Base-by-base conservation (phyloP, 1,140 invertebrate genomes). In the Pollicipes pollicipes region DNA sequence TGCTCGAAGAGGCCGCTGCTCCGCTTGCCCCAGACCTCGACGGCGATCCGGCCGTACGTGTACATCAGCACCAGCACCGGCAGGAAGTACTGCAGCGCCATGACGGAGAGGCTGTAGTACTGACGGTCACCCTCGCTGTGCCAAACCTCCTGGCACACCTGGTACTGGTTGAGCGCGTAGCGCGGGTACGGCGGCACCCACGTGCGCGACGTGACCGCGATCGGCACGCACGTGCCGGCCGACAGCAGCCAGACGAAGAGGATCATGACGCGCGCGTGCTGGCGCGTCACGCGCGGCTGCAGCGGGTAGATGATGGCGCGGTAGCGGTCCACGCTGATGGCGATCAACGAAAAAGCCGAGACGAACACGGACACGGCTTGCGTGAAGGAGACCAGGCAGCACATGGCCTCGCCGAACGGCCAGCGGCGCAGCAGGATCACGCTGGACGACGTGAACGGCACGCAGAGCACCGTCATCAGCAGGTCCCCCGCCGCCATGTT, bases 251-350 rank as follows among this genome's bases (percentile, higher is more conserved):
- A 83, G 63, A 81, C 79, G 27, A 77, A 80, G 0, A 82, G 80
- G 31, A 95, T 91, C 66, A 90, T 85, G 63, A 86, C 79, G 73
- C 87, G 86, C 0, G 86, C 86, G 76, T 84, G 85, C 73, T 82
- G 83, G 76, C 88, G 88, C 8, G 88, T 87, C 76, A 94, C 85
- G 35, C 90, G 83, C 2, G 90, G 90, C 74, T 85, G 82, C 31
- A 95, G 79, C 0, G 93, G 93, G 81, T 90, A 89, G 82, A 94
- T 88, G 70, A 95, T 67, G n/a, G n/a, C n/a, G n/a, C n/a, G n/a
- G n/a, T n/a, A n/a, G n/a, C n/a, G n/a, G n/a, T n/a, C n/a, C n/a
- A 90, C 84, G 70, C 89, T 90, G 76, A 95, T 91, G 3, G 89
- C 90, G 1, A 93, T 86, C 73, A 93, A 76, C 0, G 91, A 93